Conservation (phyloP, 2,888 invertebrate species). For the Ophion ellenae region DNA sequence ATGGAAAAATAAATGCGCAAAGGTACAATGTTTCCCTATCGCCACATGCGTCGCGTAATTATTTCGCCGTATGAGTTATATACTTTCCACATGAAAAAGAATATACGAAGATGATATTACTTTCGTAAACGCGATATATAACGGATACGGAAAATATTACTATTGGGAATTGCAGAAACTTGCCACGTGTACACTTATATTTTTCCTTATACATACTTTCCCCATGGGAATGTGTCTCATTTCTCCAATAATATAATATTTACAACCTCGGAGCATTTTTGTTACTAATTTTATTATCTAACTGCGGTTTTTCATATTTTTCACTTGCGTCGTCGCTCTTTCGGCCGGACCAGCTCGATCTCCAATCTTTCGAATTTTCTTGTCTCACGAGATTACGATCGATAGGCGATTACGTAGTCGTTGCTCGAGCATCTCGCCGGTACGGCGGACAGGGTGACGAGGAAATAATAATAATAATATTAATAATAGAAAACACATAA, state of each 20-base stretch:
- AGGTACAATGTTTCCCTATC: not conserved
- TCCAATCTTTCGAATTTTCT: not conserved
- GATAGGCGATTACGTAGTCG: not conserved
- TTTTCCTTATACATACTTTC: not conserved
- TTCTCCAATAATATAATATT: slow-evolving; percentile 50
- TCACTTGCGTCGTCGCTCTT: slow-evolving; percentile 39
- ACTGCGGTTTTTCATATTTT: slow-evolving; percentile 29
- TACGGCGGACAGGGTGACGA: slow-evolving; percentile 53
- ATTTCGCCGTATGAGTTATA: slow-evolving; percentile 6
- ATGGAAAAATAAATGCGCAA: not conserved
- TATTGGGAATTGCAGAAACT: not conserved
- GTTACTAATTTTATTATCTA: not conserved
- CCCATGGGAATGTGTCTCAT: not conserved
- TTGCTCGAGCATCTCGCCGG: slow-evolving; percentile 13
- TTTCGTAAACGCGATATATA: not conserved
- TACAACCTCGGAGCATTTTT: slow-evolving; percentile 61
- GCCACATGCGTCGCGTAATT: no score
- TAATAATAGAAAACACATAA: slow-evolving; percentile 66
- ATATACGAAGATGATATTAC: not conserved
- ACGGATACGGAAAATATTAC: not conserved
- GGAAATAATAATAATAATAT: slow-evolving; percentile 40
- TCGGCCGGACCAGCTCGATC: slow-evolving; percentile 41
- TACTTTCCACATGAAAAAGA: slow-evolving; percentile 1
- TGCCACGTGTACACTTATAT: not conserved
- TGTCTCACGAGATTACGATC: not conserved